These are phyloP conservation scores for Metalampra italica DNA, from an alignment of 2,888 invertebrate species.

Conservation along the genomic window DNA sequence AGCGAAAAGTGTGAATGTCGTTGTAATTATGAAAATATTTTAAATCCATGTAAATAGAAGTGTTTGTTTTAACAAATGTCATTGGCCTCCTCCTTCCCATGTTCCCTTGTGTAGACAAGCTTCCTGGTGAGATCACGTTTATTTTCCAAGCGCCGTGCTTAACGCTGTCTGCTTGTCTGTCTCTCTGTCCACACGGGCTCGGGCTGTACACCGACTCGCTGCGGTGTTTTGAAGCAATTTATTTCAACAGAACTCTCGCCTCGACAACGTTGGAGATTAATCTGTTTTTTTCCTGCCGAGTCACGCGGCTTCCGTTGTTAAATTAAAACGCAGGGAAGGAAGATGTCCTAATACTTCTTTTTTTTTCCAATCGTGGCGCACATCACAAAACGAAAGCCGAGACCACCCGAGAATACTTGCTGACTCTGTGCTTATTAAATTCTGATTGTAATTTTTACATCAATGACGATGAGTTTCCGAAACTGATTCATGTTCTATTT, in stretches of 20 bases:
- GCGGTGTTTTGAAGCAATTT: conserved; percentile 51
- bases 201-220: conserved; percentile 34
- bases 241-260: conserved; percentile 45
- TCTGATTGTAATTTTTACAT: conserved; percentile 3
- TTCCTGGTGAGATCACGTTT: conserved; percentile 66
- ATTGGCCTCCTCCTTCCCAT: conserved; percentile 48
- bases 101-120: conserved; percentile 43
- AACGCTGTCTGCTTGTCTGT: conserved; percentile 22
- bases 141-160: conserved; percentile 39
- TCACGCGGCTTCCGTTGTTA: conserved; percentile 72
- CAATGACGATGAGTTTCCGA: neutral
- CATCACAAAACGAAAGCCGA: conserved; percentile 34
- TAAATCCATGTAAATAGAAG: conserved; percentile 7
- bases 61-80: conserved; percentile 49
- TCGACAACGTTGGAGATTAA: conserved; percentile 59
- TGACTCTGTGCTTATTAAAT: conserved; percentile 23
- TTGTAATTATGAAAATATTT: neutral
- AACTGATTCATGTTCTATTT: conserved; percentile 3
- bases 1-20: neutral
- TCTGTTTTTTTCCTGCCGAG: conserved; percentile 65
- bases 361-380: conserved; percentile 22
- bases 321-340: conserved; percentile 61
- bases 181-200: conserved; percentile 56
- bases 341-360: conserved; percentile 56
- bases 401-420: conserved; percentile 42